Percentiles rank a stretch among this genome's conserved stretches.
phyloP scores from a whole-genome alignment of 2,113 vertebrate species.

The Oncorhynchus tshawytscha region DNA sequence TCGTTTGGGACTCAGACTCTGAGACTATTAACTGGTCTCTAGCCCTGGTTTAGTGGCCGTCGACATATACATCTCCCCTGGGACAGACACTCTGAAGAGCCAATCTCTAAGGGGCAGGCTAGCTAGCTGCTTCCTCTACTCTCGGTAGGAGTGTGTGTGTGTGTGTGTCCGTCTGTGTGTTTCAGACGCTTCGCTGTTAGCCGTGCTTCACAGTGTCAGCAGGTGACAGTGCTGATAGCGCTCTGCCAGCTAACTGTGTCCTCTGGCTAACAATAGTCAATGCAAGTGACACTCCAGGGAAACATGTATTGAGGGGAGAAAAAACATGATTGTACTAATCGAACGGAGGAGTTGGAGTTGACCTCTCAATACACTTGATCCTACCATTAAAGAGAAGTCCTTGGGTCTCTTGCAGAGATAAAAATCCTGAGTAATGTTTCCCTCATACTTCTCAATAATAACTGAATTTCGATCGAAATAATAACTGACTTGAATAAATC shows the following conservation, averaged over 20 bases:
- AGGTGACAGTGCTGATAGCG: constrained; percentile 13
- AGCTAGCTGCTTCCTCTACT: background rate
- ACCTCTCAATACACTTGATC: no score
- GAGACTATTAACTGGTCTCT: constrained; percentile 50
- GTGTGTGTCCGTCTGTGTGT: background rate
- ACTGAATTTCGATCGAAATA: no score
- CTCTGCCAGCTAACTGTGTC: background rate
- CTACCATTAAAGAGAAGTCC: background rate
- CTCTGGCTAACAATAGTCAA: background rate
- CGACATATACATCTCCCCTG: constrained; percentile 38
- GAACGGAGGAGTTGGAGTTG: no score
- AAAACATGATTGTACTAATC: no score
- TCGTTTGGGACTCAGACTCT: no score
- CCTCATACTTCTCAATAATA: no score
- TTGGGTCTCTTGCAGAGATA: background rate
- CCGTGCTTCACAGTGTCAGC: constrained; percentile 32
- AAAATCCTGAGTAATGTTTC: no score
- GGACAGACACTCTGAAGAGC: constrained; percentile 16
- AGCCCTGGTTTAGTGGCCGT: constrained; percentile 39
- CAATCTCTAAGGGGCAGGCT: constrained; percentile 35
- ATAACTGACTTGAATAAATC: no score
- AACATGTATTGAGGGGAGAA: background rate
- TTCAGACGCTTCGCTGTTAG: constrained; percentile 37
- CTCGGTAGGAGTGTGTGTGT: background rate
- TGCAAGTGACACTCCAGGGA: background rate